Evolutionary conservation across 2,888 invertebrate species (phyloP).

Genomic region (Petrolisthes manimaculis): DNA sequence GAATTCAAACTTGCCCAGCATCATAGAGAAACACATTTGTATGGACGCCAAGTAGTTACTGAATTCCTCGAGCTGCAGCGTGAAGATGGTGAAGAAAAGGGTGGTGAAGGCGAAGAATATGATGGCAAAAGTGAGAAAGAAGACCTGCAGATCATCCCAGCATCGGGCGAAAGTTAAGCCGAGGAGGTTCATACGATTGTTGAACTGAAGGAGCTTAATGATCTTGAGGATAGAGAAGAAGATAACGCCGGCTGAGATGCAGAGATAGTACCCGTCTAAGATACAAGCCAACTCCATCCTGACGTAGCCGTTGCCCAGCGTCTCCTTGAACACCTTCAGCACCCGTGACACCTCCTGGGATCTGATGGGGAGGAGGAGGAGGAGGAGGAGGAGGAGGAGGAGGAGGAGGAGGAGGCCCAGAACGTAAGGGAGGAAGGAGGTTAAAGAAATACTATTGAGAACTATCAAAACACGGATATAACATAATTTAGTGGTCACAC

Average conservation of each 20-base stretch:
- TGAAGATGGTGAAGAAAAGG: conserved; percentile 66
- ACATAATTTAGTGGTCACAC: too few species aligned
- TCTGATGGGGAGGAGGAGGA: not conserved
- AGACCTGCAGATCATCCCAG: conserved; percentile 67
- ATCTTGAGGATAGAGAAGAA: conserved; percentile 73
- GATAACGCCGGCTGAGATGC: conserved; percentile 71
- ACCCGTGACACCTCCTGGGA: conserved; percentile 14
- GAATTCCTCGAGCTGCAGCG: conserved; percentile 67
- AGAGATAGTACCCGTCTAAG: conserved; percentile 71
- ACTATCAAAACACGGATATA: too few species aligned
- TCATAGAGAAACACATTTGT: conserved; percentile 71
- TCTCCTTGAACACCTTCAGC: conserved; percentile 30
- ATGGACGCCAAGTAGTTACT: conserved; percentile 69
- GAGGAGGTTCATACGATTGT: conserved; percentile 68
- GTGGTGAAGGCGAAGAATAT: conserved; percentile 68
- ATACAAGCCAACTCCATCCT: conserved; percentile 70
- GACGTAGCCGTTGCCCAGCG: conserved; percentile 60
- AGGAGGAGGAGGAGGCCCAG: too few species aligned
- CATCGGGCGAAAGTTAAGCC: conserved; percentile 67
- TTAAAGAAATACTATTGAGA: too few species aligned
- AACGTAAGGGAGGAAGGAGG: too few species aligned
- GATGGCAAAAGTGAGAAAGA: conserved; percentile 71
- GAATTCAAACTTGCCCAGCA: conserved; percentile 71
- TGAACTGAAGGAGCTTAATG: conserved; percentile 71
- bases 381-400: too few species aligned